Conservation (phyloP, 2,888 invertebrate species). For the Ormyrus pomaceus region DNA sequence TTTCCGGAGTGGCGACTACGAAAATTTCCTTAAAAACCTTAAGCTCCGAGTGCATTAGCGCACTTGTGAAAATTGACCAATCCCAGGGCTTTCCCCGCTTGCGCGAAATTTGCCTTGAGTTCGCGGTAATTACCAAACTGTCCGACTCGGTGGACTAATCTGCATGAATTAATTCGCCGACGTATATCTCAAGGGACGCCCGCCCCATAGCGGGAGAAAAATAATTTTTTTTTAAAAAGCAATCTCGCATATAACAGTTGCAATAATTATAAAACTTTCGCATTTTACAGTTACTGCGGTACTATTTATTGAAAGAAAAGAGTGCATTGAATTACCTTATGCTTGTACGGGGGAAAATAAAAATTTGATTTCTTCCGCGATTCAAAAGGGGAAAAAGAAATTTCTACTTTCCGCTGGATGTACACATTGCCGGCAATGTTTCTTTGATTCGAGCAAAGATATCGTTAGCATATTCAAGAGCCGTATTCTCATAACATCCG, state of each 20-base stretch:
- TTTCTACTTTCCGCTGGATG: no score
- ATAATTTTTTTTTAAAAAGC: constrained; percentile 1
- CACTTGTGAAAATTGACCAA: constrained; percentile 9
- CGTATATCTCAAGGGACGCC: background rate
- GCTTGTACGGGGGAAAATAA: background rate
- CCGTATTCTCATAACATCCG: background rate
- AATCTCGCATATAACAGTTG: background rate
- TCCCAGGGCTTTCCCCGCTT: background rate
- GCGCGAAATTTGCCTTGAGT: constrained; percentile 17
- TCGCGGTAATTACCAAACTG: constrained; percentile 41
- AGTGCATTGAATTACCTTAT: background rate
- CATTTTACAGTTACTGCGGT: background rate
- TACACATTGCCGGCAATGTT: no score
- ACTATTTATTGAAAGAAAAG: background rate
- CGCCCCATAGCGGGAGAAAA: background rate
- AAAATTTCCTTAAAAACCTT: constrained; percentile 17
- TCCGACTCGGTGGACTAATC: constrained; percentile 39
- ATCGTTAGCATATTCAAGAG: background rate
- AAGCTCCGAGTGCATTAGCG: constrained; percentile 30
- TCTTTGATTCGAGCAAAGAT: background rate
- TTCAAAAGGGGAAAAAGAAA: no score
- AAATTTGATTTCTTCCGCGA: no score
- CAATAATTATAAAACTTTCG: background rate
- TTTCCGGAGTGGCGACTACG: background rate
- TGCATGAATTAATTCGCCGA: constrained; percentile 28